phyloP scores from a whole-genome alignment of 2,797 vertebrate species.

The Taenioides sp. region DNA sequence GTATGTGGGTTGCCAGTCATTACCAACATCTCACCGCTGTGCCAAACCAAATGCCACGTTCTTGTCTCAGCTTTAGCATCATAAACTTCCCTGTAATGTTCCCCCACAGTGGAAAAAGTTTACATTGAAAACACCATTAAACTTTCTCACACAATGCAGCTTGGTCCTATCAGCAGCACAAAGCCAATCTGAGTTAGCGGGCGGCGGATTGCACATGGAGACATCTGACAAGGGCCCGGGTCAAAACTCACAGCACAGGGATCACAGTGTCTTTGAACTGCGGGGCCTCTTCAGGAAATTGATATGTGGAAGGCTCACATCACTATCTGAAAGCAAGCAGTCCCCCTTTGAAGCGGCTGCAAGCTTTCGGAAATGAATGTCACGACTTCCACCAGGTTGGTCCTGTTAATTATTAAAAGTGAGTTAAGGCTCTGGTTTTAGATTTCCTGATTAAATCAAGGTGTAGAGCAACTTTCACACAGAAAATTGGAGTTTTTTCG shows the following conservation, averaged over 20 bases:
- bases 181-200: constrained; percentile 12
- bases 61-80: background rate
- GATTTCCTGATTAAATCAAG: background rate
- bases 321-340: constrained; percentile 15
- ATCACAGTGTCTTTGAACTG: constrained; percentile 17
- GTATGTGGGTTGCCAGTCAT: constrained; percentile 12
- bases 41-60: background rate
- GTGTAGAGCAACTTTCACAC: too few relatives aligned
- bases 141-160: constrained; percentile 5
- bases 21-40: constrained; percentile 26
- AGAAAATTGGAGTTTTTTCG: background rate
- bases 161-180: background rate
- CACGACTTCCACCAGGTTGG: constrained; percentile 11
- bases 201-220: background rate
- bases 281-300: constrained; percentile 13
- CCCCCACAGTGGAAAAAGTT: constrained; percentile 5
- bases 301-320: constrained; percentile 11
- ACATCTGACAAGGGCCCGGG: constrained; percentile 12
- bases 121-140: constrained; percentile 4
- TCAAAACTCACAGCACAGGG: constrained; percentile 10
- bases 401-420: constrained; percentile 12
- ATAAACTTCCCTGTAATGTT: background rate
- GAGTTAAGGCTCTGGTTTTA: background rate
- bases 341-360: constrained; percentile 5
- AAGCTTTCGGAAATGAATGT: constrained; percentile 16